Evolutionary conservation across 64 coral and sea anemone species (phyloP).

Genomic region (Montipora foliosa): DNA sequence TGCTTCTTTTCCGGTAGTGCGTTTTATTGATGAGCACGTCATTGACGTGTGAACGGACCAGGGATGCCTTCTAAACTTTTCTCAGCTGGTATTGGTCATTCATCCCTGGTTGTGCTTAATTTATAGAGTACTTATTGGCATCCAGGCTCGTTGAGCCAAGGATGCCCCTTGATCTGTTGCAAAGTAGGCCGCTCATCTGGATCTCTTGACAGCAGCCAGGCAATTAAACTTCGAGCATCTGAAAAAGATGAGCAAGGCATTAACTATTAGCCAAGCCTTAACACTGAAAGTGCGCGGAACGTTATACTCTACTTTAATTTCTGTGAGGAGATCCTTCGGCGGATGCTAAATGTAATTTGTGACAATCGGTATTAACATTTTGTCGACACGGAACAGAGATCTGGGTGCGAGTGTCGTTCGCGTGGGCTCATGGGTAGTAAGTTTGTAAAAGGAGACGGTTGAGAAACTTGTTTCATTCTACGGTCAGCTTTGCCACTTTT

Average conservation of each 20-base stretch:
- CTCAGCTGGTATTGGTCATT: neutral
- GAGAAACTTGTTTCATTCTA: too few species aligned
- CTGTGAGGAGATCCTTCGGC: too few species aligned
- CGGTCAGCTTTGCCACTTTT: too few species aligned
- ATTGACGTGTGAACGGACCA: neutral
- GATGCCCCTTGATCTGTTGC: constrained; percentile 9
- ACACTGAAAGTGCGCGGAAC: too few species aligned
- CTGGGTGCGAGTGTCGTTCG: too few species aligned
- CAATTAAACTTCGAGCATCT: constrained; percentile 39
- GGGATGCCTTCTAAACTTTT: neutral
- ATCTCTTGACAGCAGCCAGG: constrained; percentile 40
- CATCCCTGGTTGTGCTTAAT: neutral
- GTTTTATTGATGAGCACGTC: neutral
- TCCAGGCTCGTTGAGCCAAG: neutral
- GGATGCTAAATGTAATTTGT: too few species aligned
- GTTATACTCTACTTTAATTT: too few species aligned
- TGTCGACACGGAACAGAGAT: too few species aligned
- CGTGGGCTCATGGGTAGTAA: too few species aligned
- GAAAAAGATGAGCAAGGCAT: neutral
- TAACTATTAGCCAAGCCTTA: neutral
- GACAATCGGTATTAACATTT: too few species aligned
- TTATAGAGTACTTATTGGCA: neutral
- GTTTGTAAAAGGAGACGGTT: too few species aligned
- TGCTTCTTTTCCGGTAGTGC: neutral
- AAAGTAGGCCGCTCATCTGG: constrained; percentile 36